Conservation (phyloP, 1,140 invertebrate genomes). For the Dendroctonus ponderosae region DNA sequence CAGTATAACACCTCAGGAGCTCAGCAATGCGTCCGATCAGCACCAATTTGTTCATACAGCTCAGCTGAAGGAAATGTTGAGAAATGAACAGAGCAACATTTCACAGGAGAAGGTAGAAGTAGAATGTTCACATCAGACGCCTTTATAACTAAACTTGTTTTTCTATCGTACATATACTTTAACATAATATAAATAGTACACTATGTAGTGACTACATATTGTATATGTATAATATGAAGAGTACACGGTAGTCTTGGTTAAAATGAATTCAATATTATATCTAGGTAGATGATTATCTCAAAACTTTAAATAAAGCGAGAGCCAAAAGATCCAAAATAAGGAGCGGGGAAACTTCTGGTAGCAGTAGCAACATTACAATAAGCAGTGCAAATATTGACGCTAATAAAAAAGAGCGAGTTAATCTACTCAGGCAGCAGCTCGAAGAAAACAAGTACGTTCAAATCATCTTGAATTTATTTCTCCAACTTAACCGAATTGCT, state of each 20-base stretch:
- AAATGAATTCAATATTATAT: constrained; percentile 3
- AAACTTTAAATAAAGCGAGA: constrained; percentile 45
- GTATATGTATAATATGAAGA: not conserved
- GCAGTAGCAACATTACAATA: constrained; percentile 19
- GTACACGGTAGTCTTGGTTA: not conserved
- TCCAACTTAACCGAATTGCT: too few relatives aligned
- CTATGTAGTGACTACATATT: not conserved
- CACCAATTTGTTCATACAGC: constrained; percentile 48
- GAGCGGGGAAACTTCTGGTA: constrained; percentile 34
- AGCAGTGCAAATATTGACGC: constrained; percentile 39
- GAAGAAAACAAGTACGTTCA: constrained; percentile 52
- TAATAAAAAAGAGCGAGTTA: constrained; percentile 53
- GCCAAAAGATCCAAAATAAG: constrained; percentile 43
- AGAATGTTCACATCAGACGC: too few relatives aligned
- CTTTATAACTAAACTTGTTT: not conserved
- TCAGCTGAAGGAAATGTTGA: constrained; percentile 49
- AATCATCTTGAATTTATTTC: not conserved
- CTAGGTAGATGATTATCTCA: constrained; percentile 49
- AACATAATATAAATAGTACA: not conserved
- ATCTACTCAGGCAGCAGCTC: constrained; percentile 53
- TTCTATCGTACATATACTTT: not conserved
- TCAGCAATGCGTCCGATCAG: constrained; percentile 36
- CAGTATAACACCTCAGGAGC: not conserved
- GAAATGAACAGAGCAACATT: constrained; percentile 48
- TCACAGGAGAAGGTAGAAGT: constrained; percentile 46